Evolutionary conservation across 2,888 invertebrate species (phyloP).

Genomic region (Xestia rhomboidea): DNA sequence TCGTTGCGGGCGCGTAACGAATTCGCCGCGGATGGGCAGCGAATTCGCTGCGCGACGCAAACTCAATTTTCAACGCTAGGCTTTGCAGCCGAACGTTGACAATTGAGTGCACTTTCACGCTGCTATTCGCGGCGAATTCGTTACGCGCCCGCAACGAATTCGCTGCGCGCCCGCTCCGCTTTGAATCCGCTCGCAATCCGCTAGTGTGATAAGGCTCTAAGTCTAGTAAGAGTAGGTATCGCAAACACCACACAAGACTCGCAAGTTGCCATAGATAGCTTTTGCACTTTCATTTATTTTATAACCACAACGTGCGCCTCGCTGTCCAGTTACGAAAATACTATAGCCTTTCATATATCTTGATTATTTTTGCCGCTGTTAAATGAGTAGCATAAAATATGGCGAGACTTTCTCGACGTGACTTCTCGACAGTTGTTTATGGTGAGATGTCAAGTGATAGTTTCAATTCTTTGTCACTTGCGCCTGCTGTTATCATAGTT

Average conservation of each 20-base stretch:
- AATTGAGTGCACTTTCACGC: too few species aligned
- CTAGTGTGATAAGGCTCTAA: too few species aligned
- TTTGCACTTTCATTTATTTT: conserved; percentile 19
- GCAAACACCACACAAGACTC: background rate
- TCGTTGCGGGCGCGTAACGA: too few species aligned
- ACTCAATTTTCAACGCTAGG: too few species aligned
- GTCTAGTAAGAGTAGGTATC: background rate
- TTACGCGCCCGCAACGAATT: too few species aligned
- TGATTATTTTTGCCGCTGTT: conserved; percentile 9
- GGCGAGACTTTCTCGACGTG: background rate
- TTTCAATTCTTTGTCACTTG: background rate
- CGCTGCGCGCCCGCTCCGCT: too few species aligned
- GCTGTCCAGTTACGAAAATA: conserved; percentile 1
- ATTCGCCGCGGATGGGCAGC: too few species aligned
- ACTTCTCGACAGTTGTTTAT: conserved; percentile 13
- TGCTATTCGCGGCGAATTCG: too few species aligned
- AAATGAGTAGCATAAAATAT: conserved; percentile 9
- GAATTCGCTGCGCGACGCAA: too few species aligned
- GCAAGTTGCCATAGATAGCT: background rate
- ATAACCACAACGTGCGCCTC: background rate
- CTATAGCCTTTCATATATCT: conserved; percentile 11
- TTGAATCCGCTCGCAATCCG: too few species aligned
- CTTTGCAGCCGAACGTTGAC: too few species aligned
- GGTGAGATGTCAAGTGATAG: background rate
- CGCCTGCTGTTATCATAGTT: background rate